Evolutionary conservation across 2,888 invertebrate species (phyloP).

Genomic region (Bellardia bayeri): DNA sequence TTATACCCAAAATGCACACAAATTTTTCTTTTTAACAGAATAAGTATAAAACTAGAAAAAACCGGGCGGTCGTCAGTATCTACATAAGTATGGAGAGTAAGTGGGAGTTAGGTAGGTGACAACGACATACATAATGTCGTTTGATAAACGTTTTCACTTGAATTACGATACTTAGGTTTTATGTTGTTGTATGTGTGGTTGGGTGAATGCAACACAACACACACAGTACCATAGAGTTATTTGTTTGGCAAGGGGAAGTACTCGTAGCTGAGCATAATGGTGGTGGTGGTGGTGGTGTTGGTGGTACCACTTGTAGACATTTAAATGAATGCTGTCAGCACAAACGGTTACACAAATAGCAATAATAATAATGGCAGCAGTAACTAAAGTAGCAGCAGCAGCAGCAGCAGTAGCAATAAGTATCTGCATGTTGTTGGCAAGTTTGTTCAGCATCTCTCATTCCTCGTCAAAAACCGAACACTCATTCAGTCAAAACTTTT

Average conservation of each 20-base stretch:
- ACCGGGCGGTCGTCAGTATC: background rate
- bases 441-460: constrained; percentile 51
- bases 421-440: constrained; percentile 55
- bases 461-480: constrained; percentile 45
- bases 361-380: constrained; percentile 55
- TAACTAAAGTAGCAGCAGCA: constrained; percentile 21
- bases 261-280: background rate
- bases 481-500: constrained; percentile 60
- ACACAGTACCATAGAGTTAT: background rate
- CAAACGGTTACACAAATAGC: constrained; percentile 69
- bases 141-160: constrained; percentile 61
- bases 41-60: background rate
- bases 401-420: constrained; percentile 26
- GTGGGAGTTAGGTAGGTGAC: constrained; percentile 44
- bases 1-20: constrained; percentile 41
- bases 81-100: background rate
- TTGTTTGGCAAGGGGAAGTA: background rate
- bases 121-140: constrained; percentile 41
- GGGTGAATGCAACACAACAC: constrained; percentile 23
- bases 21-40: background rate
- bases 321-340: constrained; percentile 73
- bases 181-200: background rate
- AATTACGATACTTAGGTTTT: constrained; percentile 49
- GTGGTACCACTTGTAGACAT: constrained; percentile 67
- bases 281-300: background rate